phyloP scores from a whole-genome alignment of 2,888 invertebrate genomes.

The Caenorhabditis uteleia region DNA sequence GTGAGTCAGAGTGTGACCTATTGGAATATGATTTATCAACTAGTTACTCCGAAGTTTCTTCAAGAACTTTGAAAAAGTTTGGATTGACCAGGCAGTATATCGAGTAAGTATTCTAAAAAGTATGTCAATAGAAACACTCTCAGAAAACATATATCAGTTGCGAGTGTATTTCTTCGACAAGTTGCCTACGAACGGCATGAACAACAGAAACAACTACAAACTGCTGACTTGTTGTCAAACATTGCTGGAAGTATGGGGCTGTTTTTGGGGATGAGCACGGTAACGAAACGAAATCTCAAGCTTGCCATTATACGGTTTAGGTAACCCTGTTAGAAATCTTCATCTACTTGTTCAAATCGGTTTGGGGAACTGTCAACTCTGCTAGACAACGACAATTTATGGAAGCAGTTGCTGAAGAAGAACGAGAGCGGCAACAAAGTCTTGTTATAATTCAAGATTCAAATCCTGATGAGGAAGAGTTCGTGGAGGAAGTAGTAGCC shows the following conservation, averaged over 20 bases:
- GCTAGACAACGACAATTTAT: slow-evolving; percentile 56
- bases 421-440: slow-evolving; percentile 44
- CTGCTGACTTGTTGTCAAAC: slow-evolving; percentile 57
- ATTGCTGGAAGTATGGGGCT: slow-evolving; percentile 62
- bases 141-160: slow-evolving; percentile 29
- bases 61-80: slow-evolving; percentile 3
- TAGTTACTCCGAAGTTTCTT: slow-evolving; percentile 28
- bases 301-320: slow-evolving; percentile 5
- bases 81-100: slow-evolving; percentile 16
- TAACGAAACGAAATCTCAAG: slow-evolving; percentile 1
- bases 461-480: slow-evolving; percentile 9
- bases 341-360: slow-evolving; percentile 56
- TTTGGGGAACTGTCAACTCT: slow-evolving; percentile 54
- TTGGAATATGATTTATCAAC: slow-evolving; percentile 35
- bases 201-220: slow-evolving; percentile 59
- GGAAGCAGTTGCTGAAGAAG: slow-evolving; percentile 45
- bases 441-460: slow-evolving; percentile 48
- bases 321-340: slow-evolving; percentile 60
- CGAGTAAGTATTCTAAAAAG: slow-evolving; percentile 9
- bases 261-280: slow-evolving; percentile 60
- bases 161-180: slow-evolving; percentile 46
- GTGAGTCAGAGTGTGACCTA: slow-evolving; percentile 48
- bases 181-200: slow-evolving; percentile 53
- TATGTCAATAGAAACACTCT: background rate
- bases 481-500: background rate